These are phyloP conservation scores for Eptesicus fuscus DNA, from an alignment of 2,113 vertebrate species.

Conservation along the genomic window DNA sequence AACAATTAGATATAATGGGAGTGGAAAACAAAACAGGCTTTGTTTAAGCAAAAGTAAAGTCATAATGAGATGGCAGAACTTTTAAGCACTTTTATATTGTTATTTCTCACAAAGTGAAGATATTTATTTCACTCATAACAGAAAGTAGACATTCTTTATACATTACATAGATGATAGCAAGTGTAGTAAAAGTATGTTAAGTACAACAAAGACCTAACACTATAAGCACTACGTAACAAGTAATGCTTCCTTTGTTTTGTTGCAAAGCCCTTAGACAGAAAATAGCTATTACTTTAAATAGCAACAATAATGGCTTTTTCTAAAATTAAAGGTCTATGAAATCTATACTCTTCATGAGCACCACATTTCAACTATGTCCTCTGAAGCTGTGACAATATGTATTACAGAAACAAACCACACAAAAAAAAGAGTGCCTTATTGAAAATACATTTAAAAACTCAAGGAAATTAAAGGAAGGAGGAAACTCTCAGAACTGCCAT, in stretches of 20 bases:
- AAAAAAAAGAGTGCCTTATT: not conserved
- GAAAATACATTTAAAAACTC: not conserved
- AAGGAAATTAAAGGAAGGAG: not conserved
- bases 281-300: conserved; percentile 44
- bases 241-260: not conserved
- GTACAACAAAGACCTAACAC: not conserved
- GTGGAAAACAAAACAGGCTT: not conserved
- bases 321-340: conserved; percentile 7
- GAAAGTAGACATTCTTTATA: conserved; percentile 57
- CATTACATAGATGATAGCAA: not conserved
- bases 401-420: conserved; percentile 22
- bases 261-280: conserved; percentile 9
- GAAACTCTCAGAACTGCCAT: not conserved
- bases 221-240: not conserved
- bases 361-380: not conserved
- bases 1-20: not conserved
- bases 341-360: not conserved
- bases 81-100: conserved; percentile 23
- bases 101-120: not conserved
- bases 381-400: not conserved
- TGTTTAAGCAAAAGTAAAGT: not conserved
- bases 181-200: conserved; percentile 45
- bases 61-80: conserved; percentile 32
- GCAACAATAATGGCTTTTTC: not conserved
- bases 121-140: conserved; percentile 42